Percentiles rank a stretch among this genome's conserved stretches.
Evolutionary conservation across 1,140 invertebrate species (phyloP).

Genomic region (Cotesia glomerata): DNA sequence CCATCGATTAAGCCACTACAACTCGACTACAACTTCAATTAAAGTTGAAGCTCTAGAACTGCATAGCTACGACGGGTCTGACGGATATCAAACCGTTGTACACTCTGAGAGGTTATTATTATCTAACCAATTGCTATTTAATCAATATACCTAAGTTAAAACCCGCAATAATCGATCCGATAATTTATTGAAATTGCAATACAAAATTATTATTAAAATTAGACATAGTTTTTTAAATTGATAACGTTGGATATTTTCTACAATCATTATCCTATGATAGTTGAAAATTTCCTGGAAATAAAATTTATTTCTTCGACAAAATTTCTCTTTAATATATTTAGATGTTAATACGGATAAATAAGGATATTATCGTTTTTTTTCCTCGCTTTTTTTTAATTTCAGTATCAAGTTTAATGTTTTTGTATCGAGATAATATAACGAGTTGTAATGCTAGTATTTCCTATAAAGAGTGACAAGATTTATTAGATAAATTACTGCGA

Average conservation of each 20-base stretch:
- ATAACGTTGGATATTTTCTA: no score
- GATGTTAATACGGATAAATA: no score
- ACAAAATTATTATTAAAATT: no score
- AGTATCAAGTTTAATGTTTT: no score
- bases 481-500: background rate
- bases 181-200: no score
- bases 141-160: constrained; percentile 39
- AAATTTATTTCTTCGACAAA: constrained; percentile 1
- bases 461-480: background rate
- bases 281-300: background rate
- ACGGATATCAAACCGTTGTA: constrained; percentile 21
- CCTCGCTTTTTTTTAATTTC: no score
- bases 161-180: constrained; percentile 18
- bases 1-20: constrained; percentile 42
- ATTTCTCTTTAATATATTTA: background rate
- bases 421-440: background rate
- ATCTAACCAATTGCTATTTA: constrained; percentile 37
- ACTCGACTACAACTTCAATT: background rate
- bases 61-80: constrained; percentile 1
- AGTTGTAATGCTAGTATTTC: background rate
- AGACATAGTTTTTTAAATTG: no score
- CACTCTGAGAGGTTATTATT: constrained; percentile 12
- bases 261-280: no score
- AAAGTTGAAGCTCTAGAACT: constrained; percentile 21
- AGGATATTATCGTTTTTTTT: no score